These are phyloP conservation scores for Dermochelys coriacea DNA, from an alignment of 2,797 vertebrate genomes.

Conservation along the genomic window DNA sequence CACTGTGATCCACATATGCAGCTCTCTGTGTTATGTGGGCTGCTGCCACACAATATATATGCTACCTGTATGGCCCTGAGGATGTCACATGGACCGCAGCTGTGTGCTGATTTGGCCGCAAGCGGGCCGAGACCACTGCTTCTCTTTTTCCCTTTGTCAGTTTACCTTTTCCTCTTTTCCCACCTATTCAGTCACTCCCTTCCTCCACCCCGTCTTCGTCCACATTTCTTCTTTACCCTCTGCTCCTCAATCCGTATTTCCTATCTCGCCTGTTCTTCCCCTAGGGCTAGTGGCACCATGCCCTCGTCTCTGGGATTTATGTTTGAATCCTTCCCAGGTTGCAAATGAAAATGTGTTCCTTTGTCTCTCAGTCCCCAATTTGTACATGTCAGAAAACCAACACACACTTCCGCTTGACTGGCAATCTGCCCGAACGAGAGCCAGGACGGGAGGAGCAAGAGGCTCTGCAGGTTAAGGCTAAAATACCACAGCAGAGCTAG, in stretches of 20 bases:
- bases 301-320: background rate
- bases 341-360: background rate
- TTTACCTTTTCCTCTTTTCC: background rate
- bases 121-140: too few species aligned
- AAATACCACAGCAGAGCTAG: background rate
- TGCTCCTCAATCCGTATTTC: background rate
- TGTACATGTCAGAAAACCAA: background rate
- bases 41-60: too few species aligned
- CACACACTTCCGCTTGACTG: too few species aligned
- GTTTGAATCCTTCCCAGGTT: background rate
- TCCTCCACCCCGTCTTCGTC: background rate
- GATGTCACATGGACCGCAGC: too few species aligned
- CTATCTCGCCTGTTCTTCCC: background rate
- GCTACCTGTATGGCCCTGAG: too few species aligned
- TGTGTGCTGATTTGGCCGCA: too few species aligned
- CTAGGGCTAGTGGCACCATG: background rate
- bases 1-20: too few species aligned
- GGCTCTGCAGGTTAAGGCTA: background rate
- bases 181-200: background rate
- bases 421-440: too few species aligned
- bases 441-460: too few species aligned
- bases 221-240: background rate
- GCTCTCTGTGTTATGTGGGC: too few species aligned
- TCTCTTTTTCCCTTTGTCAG: background rate
- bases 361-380: background rate